Conservation (phyloP, 2,113 vertebrate genomes). For the Datnioides undecimradiatus region DNA sequence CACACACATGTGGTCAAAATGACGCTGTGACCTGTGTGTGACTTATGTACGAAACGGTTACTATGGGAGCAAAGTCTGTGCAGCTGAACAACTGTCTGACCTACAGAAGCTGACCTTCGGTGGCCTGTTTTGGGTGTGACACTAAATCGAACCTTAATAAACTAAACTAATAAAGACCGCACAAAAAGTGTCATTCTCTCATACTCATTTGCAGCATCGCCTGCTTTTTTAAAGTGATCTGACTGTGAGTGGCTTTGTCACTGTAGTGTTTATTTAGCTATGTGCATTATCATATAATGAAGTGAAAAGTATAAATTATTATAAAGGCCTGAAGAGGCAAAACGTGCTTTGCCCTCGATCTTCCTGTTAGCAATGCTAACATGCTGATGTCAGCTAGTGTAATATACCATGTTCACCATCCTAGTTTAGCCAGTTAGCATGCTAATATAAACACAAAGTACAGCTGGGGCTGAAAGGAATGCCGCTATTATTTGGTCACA, state of each 20-base stretch:
- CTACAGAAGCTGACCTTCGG: not conserved
- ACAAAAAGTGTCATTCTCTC: not conserved
- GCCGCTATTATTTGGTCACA: not conserved
- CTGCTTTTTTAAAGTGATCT: too few relatives aligned
- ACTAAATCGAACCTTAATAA: not conserved
- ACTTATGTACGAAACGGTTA: conserved; percentile 26
- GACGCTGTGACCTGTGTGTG: conserved; percentile 6
- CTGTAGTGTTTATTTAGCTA: too few relatives aligned
- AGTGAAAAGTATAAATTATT: too few relatives aligned
- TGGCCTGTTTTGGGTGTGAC: not conserved
- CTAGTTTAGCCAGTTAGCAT: not conserved
- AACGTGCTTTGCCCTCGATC: not conserved
- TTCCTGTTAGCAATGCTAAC: not conserved
- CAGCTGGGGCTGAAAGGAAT: not conserved
- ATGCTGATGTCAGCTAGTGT: not conserved
- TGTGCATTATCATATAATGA: too few relatives aligned
- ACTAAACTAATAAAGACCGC: not conserved
- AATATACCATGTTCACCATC: not conserved
- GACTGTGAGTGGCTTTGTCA: too few relatives aligned
- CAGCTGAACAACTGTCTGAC: not conserved
- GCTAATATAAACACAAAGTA: not conserved
- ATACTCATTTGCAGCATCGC: too few relatives aligned
- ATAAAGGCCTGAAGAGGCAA: not conserved
- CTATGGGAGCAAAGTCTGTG: conserved; percentile 6
- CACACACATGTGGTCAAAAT: not conserved